Percentiles rank a stretch among this genome's conserved stretches.
phyloP scores from a whole-genome alignment of 2,113 vertebrate species.

The Onychorhynchus coronatus region DNA sequence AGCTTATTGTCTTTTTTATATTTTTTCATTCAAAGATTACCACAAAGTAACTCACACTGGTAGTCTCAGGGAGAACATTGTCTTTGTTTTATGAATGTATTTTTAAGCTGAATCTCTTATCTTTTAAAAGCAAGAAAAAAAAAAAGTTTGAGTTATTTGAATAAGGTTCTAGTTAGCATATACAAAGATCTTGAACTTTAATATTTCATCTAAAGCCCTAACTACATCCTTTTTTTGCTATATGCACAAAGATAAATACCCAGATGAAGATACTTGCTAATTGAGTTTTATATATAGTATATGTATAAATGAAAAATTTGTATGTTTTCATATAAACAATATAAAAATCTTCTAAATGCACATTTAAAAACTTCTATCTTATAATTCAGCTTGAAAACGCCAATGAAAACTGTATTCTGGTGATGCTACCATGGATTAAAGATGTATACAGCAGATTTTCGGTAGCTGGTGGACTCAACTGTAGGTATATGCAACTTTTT shows the following conservation, averaged over 20 bases:
- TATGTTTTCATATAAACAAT: slow-evolving; percentile 71
- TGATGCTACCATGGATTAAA: slow-evolving; percentile 30
- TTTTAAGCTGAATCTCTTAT: slow-evolving; percentile 62
- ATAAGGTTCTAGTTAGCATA: slow-evolving; percentile 52
- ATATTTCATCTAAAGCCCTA: slow-evolving; percentile 51
- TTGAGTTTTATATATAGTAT: slow-evolving; percentile 69
- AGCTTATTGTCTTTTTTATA: slow-evolving; percentile 21
- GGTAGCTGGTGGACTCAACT: slow-evolving; percentile 46
- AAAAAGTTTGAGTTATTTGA: slow-evolving; percentile 42
- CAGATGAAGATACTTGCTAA: slow-evolving; percentile 48
- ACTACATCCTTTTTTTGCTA: slow-evolving; percentile 29
- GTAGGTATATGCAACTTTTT: slow-evolving; percentile 66
- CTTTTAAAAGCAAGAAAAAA: slow-evolving; percentile 49
- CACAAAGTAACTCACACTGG: slow-evolving; percentile 56
- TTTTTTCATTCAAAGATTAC: slow-evolving; percentile 69
- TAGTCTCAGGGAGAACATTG: slow-evolving; percentile 70
- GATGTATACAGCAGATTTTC: slow-evolving; percentile 35
- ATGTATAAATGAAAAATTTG: slow-evolving; percentile 71
- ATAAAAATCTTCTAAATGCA: slow-evolving; percentile 60
- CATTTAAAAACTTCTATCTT: slow-evolving; percentile 51
- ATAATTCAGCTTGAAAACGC: slow-evolving; percentile 51
- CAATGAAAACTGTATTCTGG: slow-evolving; percentile 48
- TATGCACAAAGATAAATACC: slow-evolving; percentile 61
- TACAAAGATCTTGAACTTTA: slow-evolving; percentile 44
- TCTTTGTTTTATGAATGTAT: slow-evolving; percentile 73